Percentiles rank a stretch among this genome's conserved stretches.
Evolutionary conservation across 2,113 vertebrate species (phyloP).

Genomic region (Heterochromis multidens): DNA sequence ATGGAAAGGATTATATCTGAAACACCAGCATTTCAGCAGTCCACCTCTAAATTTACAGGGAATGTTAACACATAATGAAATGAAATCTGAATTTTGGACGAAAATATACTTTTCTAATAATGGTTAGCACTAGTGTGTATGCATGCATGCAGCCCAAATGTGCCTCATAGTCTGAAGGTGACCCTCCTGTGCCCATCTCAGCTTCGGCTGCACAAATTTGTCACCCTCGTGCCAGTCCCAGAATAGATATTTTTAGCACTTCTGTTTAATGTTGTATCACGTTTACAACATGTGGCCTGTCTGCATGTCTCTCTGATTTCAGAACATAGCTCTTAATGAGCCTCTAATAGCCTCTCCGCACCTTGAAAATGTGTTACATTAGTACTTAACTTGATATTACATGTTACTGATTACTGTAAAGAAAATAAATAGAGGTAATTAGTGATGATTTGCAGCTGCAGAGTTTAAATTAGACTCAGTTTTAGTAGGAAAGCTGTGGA

Average conservation of each 20-base stretch:
- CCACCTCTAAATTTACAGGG: background rate
- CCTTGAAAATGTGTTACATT: background rate
- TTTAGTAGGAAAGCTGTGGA: background rate
- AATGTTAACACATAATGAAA: background rate
- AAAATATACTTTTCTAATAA: background rate
- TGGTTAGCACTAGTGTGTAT: background rate
- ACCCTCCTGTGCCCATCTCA: slow-evolving; percentile 5
- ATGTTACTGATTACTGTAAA: background rate
- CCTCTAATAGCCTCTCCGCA: background rate
- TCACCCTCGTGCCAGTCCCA: slow-evolving; percentile 7
- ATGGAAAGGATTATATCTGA: background rate
- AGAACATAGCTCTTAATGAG: background rate
- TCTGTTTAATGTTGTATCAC: slow-evolving; percentile 2
- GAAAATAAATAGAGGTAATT: background rate
- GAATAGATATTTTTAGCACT: slow-evolving; percentile 45
- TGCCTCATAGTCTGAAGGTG: slow-evolving; percentile 9
- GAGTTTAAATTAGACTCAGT: background rate
- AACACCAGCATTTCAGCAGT: background rate
- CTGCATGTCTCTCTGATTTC: background rate
- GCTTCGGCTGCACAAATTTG: slow-evolving; percentile 21
- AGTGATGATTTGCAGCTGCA: background rate
- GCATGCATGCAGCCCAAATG: background rate
- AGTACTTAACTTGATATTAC: background rate
- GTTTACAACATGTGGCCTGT: background rate
- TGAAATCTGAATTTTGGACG: background rate